Percentiles rank a stretch among this genome's conserved stretches.
Conservation (phyloP, 2,888 invertebrate genomes). For the Scaptomyza reducta region DNA sequence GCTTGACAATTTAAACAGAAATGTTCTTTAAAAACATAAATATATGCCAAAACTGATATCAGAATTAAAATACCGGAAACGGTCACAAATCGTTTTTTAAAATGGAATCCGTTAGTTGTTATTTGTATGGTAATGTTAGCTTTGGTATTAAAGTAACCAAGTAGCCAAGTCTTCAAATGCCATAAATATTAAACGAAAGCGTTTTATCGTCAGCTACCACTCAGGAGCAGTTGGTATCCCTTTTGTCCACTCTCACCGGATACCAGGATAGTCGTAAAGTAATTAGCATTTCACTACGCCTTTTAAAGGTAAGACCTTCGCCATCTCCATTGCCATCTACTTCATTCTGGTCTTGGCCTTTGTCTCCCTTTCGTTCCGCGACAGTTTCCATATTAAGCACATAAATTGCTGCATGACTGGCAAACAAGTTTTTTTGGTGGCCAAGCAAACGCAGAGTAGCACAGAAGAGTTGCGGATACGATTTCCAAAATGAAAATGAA, state of each 20-base stretch:
- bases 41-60: background rate
- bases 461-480: too few relatives aligned
- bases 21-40: background rate
- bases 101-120: constrained; percentile 33
- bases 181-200: constrained; percentile 73
- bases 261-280: constrained; percentile 63
- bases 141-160: constrained; percentile 32
- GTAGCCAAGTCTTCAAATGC: constrained; percentile 26
- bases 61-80: constrained; percentile 40
- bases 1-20: too few relatives aligned
- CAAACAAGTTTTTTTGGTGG: too few relatives aligned
- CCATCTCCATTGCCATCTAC: too few relatives aligned
- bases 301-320: too few relatives aligned
- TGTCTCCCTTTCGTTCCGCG: too few relatives aligned
- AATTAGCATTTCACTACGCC: constrained; percentile 78
- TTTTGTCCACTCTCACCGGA: constrained; percentile 24
- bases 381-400: too few relatives aligned
- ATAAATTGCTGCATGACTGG: too few relatives aligned
- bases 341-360: too few relatives aligned
- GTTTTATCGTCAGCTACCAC: constrained; percentile 72
- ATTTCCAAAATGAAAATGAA: too few relatives aligned
- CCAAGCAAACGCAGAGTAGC: too few relatives aligned
- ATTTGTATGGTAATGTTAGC: background rate
- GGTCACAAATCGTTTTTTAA: constrained; percentile 11
- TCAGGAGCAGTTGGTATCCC: constrained; percentile 19